These are phyloP conservation scores for Junonia oenone DNA, from an alignment of 2,888 invertebrate species.

Conservation along the genomic window DNA sequence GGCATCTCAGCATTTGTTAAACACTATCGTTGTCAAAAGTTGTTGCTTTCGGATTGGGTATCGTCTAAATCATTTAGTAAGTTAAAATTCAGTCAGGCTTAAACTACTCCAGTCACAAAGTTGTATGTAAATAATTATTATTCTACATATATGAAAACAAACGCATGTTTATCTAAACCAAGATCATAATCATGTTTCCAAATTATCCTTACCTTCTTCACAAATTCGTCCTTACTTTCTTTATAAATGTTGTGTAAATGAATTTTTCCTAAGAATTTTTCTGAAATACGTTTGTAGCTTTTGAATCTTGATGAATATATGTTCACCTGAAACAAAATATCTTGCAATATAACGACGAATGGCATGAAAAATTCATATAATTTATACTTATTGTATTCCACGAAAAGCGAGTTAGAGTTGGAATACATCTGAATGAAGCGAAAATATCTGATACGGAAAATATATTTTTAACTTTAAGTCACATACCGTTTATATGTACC, in stretches of 20 bases:
- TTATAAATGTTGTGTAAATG: constrained; percentile 26
- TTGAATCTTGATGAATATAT: constrained; percentile 18
- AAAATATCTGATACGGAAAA: background rate
- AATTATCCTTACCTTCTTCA: constrained; percentile 21
- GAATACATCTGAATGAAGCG: background rate
- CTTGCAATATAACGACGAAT: background rate
- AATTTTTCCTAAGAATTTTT: constrained; percentile 24
- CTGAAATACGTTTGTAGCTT: constrained; percentile 19
- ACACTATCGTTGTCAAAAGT: too few relatives aligned
- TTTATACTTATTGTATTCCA: background rate
- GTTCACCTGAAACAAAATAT: constrained; percentile 21
- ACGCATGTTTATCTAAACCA: too few relatives aligned
- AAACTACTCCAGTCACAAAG: too few relatives aligned
- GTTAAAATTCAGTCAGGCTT: too few relatives aligned
- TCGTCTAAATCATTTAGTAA: too few relatives aligned
- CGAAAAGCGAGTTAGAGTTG: too few relatives aligned
- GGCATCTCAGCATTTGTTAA: too few relatives aligned
- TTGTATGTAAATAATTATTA: too few relatives aligned
- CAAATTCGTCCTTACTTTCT: constrained; percentile 12
- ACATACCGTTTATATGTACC: too few relatives aligned
- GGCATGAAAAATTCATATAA: background rate
- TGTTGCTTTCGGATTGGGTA: too few relatives aligned
- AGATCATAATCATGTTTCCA: too few relatives aligned
- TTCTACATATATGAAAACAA: too few relatives aligned
- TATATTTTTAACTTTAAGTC: background rate